Evolutionary conservation across 2,113 vertebrate genomes (phyloP).

Genomic region (Actenoides lindsayi): DNA sequence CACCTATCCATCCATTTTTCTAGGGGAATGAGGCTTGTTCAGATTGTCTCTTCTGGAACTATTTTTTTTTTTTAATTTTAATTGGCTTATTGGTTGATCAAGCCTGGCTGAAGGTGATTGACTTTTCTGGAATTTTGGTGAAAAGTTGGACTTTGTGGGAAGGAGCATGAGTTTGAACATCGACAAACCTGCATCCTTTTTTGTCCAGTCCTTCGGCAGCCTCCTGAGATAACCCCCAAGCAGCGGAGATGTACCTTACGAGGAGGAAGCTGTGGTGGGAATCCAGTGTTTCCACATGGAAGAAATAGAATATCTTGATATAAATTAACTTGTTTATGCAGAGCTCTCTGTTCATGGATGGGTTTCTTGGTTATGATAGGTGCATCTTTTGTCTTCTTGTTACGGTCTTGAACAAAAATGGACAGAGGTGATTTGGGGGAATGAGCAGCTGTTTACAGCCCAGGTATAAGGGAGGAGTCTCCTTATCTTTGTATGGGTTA

Average conservation of each 20-base stretch:
- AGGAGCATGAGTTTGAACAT: neutral
- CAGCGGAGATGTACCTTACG: rapidly evolving
- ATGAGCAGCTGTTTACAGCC: neutral
- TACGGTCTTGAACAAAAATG: neutral
- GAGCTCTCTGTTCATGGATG: neutral
- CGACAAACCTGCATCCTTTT: neutral
- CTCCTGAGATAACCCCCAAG: neutral
- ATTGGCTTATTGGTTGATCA: neutral
- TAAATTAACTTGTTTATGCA: neutral
- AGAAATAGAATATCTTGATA: neutral
- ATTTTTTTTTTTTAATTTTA: neutral
- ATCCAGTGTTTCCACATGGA: neutral
- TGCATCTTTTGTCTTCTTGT: neutral
- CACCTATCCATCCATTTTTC: neutral
- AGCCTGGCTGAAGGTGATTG: neutral
- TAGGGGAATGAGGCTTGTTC: neutral
- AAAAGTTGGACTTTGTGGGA: neutral
- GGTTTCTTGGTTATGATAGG: neutral
- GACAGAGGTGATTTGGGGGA: neutral
- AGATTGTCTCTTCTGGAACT: neutral
- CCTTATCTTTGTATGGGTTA: neutral
- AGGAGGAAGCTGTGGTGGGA: neutral
- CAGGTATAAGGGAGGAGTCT: neutral
- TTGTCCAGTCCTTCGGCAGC: neutral
- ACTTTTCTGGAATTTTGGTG: neutral